A percentile compares a stretch with the other conserved stretches of the same genome.
phyloP scores from a whole-genome alignment of 2,797 vertebrate species.

The Tapirus indicus region DNA sequence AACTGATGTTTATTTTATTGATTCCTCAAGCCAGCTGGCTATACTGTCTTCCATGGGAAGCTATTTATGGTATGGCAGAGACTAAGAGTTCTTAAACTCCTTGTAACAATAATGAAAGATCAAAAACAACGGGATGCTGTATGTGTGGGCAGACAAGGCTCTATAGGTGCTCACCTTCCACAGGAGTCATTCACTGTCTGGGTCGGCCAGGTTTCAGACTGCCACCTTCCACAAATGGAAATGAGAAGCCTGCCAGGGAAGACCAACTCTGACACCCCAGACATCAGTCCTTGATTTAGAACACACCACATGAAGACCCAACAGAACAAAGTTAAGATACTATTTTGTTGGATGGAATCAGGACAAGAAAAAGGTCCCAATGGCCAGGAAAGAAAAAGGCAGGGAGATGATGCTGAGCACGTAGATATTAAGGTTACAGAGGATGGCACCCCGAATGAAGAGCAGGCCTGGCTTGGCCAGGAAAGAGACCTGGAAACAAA shows the following conservation, averaged over 20 bases:
- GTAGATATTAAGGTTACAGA: not conserved
- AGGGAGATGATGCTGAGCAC: not conserved
- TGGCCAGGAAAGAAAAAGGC: not conserved
- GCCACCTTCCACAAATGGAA: not conserved
- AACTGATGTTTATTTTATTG: not conserved
- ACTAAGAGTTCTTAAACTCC: not conserved
- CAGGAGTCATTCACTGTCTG: not conserved
- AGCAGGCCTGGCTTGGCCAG: not conserved
- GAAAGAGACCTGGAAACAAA: not conserved
- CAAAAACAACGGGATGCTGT: not conserved
- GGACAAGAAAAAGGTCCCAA: not conserved
- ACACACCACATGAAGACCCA: not conserved
- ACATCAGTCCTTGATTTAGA: not conserved
- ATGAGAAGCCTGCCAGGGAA: not conserved
- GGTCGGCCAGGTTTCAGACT: not conserved
- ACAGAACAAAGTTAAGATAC: not conserved
- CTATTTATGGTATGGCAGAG: not conserved
- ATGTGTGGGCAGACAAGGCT: not conserved
- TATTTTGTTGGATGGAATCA: not conserved
- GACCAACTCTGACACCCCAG: not conserved
- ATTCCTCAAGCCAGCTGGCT: not conserved
- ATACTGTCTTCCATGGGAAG: not conserved
- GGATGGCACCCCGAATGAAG: accelerated
- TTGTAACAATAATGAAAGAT: not conserved
- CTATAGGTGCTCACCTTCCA: not conserved